phyloP scores from a whole-genome alignment of 2,113 vertebrate genomes.

The Micromys minutus region DNA sequence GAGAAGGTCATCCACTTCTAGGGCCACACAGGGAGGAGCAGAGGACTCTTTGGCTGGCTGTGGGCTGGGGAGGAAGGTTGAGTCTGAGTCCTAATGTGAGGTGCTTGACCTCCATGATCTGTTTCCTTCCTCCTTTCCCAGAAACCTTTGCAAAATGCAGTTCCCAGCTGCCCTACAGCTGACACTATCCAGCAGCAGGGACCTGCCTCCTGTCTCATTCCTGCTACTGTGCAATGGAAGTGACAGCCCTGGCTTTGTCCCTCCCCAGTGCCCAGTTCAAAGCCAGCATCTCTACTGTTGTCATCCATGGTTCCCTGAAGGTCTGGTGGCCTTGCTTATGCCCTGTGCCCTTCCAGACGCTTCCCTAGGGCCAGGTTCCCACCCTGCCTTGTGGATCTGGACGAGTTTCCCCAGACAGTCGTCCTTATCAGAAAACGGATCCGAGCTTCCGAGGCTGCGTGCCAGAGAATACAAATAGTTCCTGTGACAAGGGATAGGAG shows the following conservation, averaged over 20 bases:
- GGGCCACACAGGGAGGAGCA: neutral
- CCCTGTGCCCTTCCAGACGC: neutral
- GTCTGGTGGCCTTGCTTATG: neutral
- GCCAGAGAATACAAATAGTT: neutral
- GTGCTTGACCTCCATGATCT: too few relatives aligned
- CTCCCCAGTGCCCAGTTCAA: neutral
- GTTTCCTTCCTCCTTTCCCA: neutral
- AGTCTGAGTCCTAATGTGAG: neutral
- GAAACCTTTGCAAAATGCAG: neutral
- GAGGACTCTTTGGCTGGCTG: neutral
- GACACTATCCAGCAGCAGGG: too few relatives aligned
- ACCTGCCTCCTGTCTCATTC: too few relatives aligned
- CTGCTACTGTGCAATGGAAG: too few relatives aligned
- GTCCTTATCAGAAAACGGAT: neutral
- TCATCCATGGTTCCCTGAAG: neutral
- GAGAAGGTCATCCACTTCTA: too few relatives aligned
- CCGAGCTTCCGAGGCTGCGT: neutral
- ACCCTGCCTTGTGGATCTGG: neutral
- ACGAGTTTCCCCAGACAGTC: neutral
- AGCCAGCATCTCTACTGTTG: neutral
- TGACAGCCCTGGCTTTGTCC: neutral
- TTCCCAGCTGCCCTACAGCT: neutral
- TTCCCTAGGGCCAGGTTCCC: neutral
- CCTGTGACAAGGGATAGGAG: neutral
- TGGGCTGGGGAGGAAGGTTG: neutral